Conservation (phyloP, 2,113 vertebrate genomes). For the Brachyhypopomus occidentalis region DNA sequence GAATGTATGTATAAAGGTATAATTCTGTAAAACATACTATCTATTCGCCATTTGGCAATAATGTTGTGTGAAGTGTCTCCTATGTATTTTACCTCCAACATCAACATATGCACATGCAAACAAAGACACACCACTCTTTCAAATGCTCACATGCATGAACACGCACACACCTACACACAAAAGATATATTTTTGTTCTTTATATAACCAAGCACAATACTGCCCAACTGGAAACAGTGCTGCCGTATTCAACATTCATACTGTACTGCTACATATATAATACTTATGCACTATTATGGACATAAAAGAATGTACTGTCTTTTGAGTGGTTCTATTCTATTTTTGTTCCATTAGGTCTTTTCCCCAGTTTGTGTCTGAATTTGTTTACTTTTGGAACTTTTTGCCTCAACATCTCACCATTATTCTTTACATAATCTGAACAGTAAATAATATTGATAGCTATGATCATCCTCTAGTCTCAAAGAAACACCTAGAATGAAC, state of each 20-base stretch:
- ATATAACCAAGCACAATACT: conserved; percentile 57
- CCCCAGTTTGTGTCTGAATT: conserved; percentile 5
- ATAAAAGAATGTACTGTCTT: conserved; percentile 55
- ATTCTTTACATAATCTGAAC: no score
- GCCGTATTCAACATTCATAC: conserved; percentile 46
- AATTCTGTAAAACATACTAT: conserved; percentile 62
- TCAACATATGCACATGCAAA: conserved; percentile 13
- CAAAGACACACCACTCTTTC: conserved; percentile 22
- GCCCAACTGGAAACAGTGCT: conserved; percentile 54
- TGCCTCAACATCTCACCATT: no score
- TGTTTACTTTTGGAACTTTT: conserved; percentile 1
- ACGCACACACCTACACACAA: conserved; percentile 11
- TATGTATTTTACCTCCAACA: conserved; percentile 46
- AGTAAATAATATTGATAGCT: not conserved
- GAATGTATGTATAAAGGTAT: conserved; percentile 68
- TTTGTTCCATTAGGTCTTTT: conserved; percentile 20
- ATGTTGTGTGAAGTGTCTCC: conserved; percentile 45
- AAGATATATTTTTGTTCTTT: conserved; percentile 35
- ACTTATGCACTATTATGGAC: conserved; percentile 57
- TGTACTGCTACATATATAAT: conserved; percentile 43
- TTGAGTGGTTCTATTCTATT: conserved; percentile 21
- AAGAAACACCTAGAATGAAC: not conserved
- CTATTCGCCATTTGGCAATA: conserved; percentile 49
- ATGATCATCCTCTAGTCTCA: not conserved
- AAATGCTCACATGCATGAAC: not conserved